phyloP scores from a whole-genome alignment of 2,113 vertebrate species.

The Antigone vipio region DNA sequence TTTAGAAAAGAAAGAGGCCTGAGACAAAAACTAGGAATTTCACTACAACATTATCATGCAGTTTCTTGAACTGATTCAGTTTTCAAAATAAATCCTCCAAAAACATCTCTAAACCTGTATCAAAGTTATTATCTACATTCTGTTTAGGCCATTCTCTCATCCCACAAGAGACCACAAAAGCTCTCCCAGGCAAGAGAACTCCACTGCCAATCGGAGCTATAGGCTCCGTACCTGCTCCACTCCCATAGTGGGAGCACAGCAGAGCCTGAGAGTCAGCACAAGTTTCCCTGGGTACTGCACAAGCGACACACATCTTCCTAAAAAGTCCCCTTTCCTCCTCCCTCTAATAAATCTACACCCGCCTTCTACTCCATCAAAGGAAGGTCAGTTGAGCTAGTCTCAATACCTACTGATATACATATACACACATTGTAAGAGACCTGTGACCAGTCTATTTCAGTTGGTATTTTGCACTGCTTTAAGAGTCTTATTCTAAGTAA shows the following conservation, averaged over 20 bases:
- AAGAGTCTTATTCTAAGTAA: background rate
- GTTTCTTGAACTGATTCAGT: background rate
- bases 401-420: background rate
- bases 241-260: background rate
- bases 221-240: background rate
- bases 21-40: background rate
- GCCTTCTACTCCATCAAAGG: background rate
- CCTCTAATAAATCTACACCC: background rate
- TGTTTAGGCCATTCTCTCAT: background rate
- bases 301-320: background rate
- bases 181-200: background rate
- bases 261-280: background rate
- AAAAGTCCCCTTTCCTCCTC: background rate
- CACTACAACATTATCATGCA: background rate
- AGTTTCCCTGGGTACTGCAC: background rate
- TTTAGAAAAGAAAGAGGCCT: background rate
- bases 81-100: background rate
- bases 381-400: background rate
- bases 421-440: fast-evolving
- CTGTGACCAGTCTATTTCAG: background rate
- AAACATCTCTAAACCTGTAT: background rate
- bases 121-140: background rate
- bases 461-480: background rate
- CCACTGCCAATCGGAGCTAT: background rate
- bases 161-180: background rate